Conservation (phyloP, 2,797 vertebrate genomes). For the Oreortyx pictus region DNA sequence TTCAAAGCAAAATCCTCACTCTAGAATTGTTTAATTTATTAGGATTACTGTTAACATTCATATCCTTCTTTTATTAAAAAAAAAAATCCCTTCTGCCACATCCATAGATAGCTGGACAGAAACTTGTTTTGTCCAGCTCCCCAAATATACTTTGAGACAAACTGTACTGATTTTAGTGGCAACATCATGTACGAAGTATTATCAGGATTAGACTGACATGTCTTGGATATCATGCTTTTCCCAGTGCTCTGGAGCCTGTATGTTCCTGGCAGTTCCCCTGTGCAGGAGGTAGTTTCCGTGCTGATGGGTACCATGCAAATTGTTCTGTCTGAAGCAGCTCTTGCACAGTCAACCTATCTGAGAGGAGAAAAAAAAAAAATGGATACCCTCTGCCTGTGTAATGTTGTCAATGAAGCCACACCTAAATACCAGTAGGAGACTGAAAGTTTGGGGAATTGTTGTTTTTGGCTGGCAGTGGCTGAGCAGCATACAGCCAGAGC, state of each 20-base stretch:
- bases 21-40: not conserved
- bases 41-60: not conserved
- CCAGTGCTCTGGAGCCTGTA: not conserved
- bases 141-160: not conserved
- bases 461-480: slow-evolving; percentile 34
- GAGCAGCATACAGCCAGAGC: not conserved
- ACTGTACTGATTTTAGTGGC: not conserved
- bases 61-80: not conserved
- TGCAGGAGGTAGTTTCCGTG: slow-evolving; percentile 51
- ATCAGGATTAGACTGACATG: not conserved
- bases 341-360: slow-evolving; percentile 46
- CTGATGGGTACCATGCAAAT: slow-evolving; percentile 66
- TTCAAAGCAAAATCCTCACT: not conserved
- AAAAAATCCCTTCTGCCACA: accelerated
- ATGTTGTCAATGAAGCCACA: slow-evolving; percentile 57
- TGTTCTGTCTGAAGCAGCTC: slow-evolving; percentile 59
- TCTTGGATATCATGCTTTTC: not conserved
- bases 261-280: not conserved
- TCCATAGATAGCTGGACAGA: not conserved
- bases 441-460: slow-evolving; percentile 47
- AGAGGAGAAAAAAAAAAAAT: slow-evolving; percentile 13
- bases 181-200: not conserved
- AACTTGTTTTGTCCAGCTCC: not conserved
- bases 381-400: slow-evolving; percentile 22
- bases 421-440: slow-evolving; percentile 64